Conservation (phyloP, 2,113 vertebrate species). For the Istiophorus platypterus region DNA sequence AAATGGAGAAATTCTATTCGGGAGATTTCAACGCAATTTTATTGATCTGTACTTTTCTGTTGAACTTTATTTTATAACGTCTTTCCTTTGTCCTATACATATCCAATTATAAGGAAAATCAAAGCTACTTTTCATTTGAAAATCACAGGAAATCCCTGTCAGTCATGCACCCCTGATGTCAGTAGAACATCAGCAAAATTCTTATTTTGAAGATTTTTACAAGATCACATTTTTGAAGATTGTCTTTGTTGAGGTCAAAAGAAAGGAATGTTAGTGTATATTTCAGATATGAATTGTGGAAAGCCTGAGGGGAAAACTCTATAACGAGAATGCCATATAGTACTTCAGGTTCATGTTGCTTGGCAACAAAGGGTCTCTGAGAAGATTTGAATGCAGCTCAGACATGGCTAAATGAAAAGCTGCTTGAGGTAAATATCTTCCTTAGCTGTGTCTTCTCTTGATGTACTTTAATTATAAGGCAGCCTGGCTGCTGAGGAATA, state of each 20-base stretch:
- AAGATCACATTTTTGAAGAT: constrained; percentile 60
- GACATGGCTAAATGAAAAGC: constrained; percentile 77
- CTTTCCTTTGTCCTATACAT: constrained; percentile 23
- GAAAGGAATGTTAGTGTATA: constrained; percentile 45
- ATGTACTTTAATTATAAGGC: constrained; percentile 75
- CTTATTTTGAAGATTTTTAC: constrained; percentile 61
- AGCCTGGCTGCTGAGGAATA: constrained; percentile 59
- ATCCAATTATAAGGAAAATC: constrained; percentile 38
- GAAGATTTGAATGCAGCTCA: constrained; percentile 80
- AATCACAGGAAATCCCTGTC: constrained; percentile 46
- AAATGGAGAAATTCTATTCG: constrained; percentile 4
- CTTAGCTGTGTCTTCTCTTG: constrained; percentile 67
- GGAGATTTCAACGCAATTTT: constrained; percentile 7
- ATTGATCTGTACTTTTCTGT: constrained; percentile 27
- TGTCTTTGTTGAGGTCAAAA: constrained; percentile 70
- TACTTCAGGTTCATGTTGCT: constrained; percentile 79
- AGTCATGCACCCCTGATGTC: constrained; percentile 18
- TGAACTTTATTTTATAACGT: constrained; percentile 11
- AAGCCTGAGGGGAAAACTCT: constrained; percentile 69
- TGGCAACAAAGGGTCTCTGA: constrained; percentile 81
- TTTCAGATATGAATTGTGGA: constrained; percentile 71
- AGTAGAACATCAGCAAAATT: constrained; percentile 32
- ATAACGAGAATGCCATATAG: constrained; percentile 70
- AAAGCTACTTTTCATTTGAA: constrained; percentile 1
- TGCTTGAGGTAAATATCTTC: constrained; percentile 78